Percentiles rank a stretch among this genome's conserved stretches.
These are phyloP conservation scores for Hyalella azteca DNA, from an alignment of 2,888 invertebrate genomes.

Conservation along the genomic window DNA sequence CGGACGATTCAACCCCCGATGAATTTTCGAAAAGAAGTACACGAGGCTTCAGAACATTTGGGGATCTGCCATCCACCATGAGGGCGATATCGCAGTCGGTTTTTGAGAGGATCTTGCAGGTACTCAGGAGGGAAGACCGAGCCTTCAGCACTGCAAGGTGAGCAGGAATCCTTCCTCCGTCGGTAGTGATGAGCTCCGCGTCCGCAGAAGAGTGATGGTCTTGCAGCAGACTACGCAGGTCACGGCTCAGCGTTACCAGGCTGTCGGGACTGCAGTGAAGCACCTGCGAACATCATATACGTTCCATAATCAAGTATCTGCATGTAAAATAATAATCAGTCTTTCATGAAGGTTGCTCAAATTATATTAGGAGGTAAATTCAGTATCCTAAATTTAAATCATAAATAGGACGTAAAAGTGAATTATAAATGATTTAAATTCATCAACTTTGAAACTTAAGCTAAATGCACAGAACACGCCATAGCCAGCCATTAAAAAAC, in stretches of 20 bases:
- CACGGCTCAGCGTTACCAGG: neutral
- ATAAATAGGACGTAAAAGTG: no score
- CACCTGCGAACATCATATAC: slow-evolving; percentile 1
- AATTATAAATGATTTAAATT: no score
- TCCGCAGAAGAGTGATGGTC: neutral
- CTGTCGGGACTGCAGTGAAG: neutral
- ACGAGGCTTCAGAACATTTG: neutral
- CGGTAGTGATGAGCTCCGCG: neutral
- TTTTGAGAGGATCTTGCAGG: neutral
- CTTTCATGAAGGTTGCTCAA: no score
- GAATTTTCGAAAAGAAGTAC: neutral
- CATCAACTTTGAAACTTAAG: no score
- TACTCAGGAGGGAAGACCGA: neutral
- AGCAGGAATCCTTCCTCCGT: neutral
- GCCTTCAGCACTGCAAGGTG: neutral
- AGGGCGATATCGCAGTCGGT: slow-evolving; percentile 11
- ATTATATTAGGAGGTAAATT: no score
- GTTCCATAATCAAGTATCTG: no score
- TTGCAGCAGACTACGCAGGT: neutral
- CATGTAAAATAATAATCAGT: no score
- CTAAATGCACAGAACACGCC: no score
- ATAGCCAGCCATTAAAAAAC: no score
- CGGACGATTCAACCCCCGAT: neutral
- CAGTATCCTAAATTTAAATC: no score
- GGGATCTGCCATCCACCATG: slow-evolving; percentile 6